Base-by-base conservation (phyloP, 2,113 vertebrate species). In the Sminthopsis crassicaudata region DNA sequence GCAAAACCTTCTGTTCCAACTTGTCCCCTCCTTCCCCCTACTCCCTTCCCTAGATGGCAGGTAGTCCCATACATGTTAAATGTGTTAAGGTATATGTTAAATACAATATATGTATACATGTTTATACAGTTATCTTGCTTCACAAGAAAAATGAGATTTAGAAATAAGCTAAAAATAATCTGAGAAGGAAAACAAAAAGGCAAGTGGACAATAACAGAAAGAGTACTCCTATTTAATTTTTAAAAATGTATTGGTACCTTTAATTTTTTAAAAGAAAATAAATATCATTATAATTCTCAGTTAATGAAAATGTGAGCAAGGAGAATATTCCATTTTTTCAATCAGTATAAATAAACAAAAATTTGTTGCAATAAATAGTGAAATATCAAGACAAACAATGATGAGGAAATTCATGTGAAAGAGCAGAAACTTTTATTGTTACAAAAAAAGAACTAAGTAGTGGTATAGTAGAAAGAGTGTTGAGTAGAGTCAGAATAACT, bases 281-380 rank as follows among this genome's bases (percentile, higher is more conserved):
- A 67, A 36, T 67, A 67, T 36, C 60, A 67, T 92, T 9, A 1
- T 51, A 51, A 27, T 60, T 8, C 53, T 96, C 52, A 94, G 0
- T 94, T 50, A 76, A 94, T 46, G 55, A 12, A 42, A 90, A 89
- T 93, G 92, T 95, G 51, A 25, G 88, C 91, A 90, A 92, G 7
- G 11, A 94, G 57, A 88, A 90, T 11, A 88, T 91, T 54, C 93
- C 48, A 30, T 26, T 95, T n/a, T 60, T 96, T 94, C 25, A 54
- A 11, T 67, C 95, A 52, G 48, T 95, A 88, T 55, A n/a, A 30
- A 52, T 54, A 94, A 94, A 89, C 0, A 54, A 51, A 84, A 8
- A 84, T 7, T 3, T 93, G 53, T 50, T 93, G 46, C n/a, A 54
- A 11, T 60, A 93, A 90, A 48, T 60, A 52, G 92, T 91, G n/a